Conservation (phyloP, 2,113 vertebrate genomes). For the Mirounga angustirostris region DNA sequence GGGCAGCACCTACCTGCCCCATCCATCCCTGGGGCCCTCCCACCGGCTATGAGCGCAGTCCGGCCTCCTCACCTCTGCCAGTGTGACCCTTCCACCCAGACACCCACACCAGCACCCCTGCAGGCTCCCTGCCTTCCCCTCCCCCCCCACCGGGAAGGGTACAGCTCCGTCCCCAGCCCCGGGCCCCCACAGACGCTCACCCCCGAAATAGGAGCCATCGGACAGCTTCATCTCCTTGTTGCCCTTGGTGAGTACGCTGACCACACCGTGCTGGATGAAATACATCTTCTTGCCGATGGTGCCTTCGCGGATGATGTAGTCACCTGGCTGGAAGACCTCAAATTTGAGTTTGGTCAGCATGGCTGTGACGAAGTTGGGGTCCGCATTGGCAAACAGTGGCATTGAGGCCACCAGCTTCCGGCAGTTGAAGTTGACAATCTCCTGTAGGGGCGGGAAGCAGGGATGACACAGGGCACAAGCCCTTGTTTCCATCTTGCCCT, state of each 20-base stretch:
- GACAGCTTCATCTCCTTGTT: constrained; percentile 96
- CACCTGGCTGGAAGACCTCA: constrained; percentile 97
- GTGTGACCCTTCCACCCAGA: no score
- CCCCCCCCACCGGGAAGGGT: not conserved
- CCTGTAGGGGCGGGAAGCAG: constrained; percentile 84
- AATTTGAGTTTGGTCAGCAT: constrained; percentile 99
- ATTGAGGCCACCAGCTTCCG: constrained; percentile 98
- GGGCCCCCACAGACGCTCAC: constrained; percentile 78
- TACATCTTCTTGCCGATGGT: constrained; percentile 99
- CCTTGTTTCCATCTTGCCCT: no score
- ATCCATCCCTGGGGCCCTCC: fast-evolving
- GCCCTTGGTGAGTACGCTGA: constrained; percentile 94
- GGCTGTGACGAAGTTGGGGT: constrained; percentile 98
- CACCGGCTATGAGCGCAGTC: fast-evolving
- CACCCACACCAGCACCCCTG: fast-evolving
- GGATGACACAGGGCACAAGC: not conserved
- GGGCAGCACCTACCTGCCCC: fast-evolving
- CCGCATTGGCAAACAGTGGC: constrained; percentile 98
- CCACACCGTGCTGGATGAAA: constrained; percentile 97
- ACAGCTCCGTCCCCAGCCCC: not conserved
- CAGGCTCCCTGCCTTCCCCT: not conserved
- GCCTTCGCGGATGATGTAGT: constrained; percentile 97
- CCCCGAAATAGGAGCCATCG: constrained; percentile 98
- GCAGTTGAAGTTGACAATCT: constrained; percentile 99
- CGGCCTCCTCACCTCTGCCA: not conserved